Evolutionary conservation across 2,797 vertebrate genomes (phyloP).

Genomic region (Alectoris magna): DNA sequence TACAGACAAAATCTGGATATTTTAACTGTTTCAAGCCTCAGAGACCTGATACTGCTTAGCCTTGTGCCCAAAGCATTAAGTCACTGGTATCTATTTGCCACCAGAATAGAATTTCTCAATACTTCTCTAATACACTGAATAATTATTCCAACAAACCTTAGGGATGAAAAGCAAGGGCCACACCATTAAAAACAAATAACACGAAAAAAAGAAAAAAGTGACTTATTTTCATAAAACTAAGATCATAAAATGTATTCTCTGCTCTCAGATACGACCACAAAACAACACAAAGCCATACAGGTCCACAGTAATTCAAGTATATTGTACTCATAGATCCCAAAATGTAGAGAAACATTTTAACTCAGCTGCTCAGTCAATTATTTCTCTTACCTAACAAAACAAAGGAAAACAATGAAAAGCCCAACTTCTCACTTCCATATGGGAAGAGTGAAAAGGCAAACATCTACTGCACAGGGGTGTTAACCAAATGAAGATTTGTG

Average conservation of each 20-base stretch:
- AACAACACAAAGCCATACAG: slow-evolving; percentile 8
- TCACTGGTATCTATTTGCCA: background rate
- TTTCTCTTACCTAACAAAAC: background rate
- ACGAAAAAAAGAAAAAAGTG: background rate
- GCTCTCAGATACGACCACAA: background rate
- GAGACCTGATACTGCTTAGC: background rate
- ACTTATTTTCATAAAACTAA: slow-evolving; percentile 9
- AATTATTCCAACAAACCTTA: background rate
- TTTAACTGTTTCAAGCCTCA: slow-evolving; percentile 21
- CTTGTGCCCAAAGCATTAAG: background rate
- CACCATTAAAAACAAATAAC: background rate
- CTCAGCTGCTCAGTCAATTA: background rate
- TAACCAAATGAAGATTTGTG: slow-evolving; percentile 31
- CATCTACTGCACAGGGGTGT: background rate
- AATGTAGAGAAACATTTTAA: background rate
- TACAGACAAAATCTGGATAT: slow-evolving; percentile 31
- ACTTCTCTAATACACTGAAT: background rate
- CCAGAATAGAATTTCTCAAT: background rate
- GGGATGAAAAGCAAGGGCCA: background rate
- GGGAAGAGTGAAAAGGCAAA: background rate
- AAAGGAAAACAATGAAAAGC: background rate
- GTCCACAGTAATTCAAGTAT: background rate
- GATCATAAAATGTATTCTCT: slow-evolving; percentile 3
- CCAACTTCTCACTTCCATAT: background rate
- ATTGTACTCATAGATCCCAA: background rate